Conservation (phyloP, 2,797 vertebrate genomes). For the Buceros bicornis region DNA sequence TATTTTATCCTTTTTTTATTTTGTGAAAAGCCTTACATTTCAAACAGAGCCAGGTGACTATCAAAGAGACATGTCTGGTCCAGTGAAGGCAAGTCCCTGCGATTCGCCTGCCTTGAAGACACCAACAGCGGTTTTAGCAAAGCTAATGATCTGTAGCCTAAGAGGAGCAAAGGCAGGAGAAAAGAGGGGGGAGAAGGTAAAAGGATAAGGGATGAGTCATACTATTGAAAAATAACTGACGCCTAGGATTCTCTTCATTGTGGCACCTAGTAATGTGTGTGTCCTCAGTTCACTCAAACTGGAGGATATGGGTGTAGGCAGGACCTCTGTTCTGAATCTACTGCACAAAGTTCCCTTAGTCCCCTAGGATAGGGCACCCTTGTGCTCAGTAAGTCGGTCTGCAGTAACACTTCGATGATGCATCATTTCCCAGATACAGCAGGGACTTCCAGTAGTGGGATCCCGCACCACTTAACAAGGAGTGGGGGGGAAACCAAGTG, state of each 20-base stretch:
- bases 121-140: constrained; percentile 23
- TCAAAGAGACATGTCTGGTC: constrained; percentile 43
- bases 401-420: neutral
- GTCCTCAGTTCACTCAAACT: neutral
- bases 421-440: neutral
- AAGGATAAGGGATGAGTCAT: constrained; percentile 51
- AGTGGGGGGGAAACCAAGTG: neutral
- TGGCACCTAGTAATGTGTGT: neutral
- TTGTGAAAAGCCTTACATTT: constrained; percentile 25
- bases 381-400: neutral
- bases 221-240: constrained; percentile 48
- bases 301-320: neutral
- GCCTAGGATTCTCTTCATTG: neutral
- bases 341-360: neutral
- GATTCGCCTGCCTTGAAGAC: constrained; percentile 47
- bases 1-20: neutral
- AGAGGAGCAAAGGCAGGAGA: constrained; percentile 44
- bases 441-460: neutral
- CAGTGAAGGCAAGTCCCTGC: constrained; percentile 40
- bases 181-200: constrained; percentile 20
- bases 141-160: constrained; percentile 39
- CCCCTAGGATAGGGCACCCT: rapidly evolving
- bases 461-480: neutral
- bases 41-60: neutral
- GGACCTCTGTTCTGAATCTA: neutral